phyloP scores from a whole-genome alignment of 1,140 invertebrate species.

The Portunus trituberculatus region DNA sequence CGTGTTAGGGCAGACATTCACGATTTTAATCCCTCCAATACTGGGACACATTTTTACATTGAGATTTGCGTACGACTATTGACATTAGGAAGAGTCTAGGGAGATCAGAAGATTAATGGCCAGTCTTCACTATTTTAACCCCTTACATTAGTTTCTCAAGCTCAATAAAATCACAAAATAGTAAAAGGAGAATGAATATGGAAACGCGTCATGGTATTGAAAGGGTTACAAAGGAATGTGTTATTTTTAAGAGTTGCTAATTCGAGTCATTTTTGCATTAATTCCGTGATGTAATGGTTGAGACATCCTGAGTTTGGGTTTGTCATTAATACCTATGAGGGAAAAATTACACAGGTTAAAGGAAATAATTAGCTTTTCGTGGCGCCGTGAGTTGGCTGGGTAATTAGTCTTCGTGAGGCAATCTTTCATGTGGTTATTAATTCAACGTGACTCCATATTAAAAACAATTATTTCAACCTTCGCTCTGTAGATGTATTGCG shows the following conservation, averaged over 20 bases:
- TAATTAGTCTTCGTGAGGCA: constrained; percentile 60
- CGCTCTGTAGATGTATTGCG: background rate
- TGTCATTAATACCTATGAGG: constrained; percentile 61
- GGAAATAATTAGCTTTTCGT: constrained; percentile 61
- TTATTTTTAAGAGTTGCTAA: constrained; percentile 36
- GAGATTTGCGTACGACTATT: background rate
- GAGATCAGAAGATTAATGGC: too few species aligned
- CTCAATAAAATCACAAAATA: too few species aligned
- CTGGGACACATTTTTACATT: too few species aligned
- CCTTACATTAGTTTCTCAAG: too few species aligned
- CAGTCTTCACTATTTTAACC: too few species aligned
- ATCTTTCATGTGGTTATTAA: constrained; percentile 52
- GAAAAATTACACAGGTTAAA: constrained; percentile 69
- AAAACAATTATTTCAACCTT: constrained; percentile 59
- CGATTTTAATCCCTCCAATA: too few species aligned
- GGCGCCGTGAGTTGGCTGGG: constrained; percentile 47
- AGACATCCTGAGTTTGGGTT: background rate
- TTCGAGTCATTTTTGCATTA: constrained; percentile 48
- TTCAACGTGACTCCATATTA: constrained; percentile 57
- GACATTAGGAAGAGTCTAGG: too few species aligned
- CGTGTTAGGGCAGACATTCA: background rate
- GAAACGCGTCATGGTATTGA: too few species aligned
- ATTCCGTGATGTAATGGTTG: constrained; percentile 25
- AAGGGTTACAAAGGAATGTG: too few species aligned
- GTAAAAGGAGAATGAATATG: too few species aligned